These are phyloP conservation scores for Phania funesta DNA, from an alignment of 2,888 invertebrate species.

Conservation along the genomic window DNA sequence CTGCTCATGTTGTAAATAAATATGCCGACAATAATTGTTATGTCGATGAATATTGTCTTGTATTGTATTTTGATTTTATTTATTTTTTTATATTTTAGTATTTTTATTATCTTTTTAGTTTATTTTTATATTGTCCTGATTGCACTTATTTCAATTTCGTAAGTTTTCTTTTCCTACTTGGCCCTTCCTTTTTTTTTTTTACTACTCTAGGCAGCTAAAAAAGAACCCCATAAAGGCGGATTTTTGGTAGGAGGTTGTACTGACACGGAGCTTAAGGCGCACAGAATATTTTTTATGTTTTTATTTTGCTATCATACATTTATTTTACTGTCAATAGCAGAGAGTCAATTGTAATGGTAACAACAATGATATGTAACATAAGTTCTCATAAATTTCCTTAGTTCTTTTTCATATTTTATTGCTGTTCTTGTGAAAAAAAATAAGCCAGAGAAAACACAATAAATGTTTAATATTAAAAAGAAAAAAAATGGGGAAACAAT, in stretches of 20 bases:
- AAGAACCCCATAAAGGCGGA: background rate
- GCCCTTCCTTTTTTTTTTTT: background rate
- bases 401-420: slow-evolving; percentile 7
- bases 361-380: slow-evolving; percentile 54
- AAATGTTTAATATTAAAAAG: slow-evolving; percentile 30
- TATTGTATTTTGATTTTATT: slow-evolving; percentile 28
- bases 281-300: background rate
- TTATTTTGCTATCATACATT: slow-evolving; percentile 20
- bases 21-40: slow-evolving; percentile 41
- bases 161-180: slow-evolving; percentile 5
- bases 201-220: background rate
- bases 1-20: slow-evolving; percentile 5
- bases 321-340: slow-evolving; percentile 58
- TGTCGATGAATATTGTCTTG: slow-evolving; percentile 41
- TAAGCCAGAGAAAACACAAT: slow-evolving; percentile 41
- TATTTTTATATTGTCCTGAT: slow-evolving; percentile 50
- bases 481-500: background rate
- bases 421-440: slow-evolving; percentile 35
- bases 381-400: slow-evolving; percentile 33
- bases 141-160: slow-evolving; percentile 61
- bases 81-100: slow-evolving; percentile 34
- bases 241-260: background rate
- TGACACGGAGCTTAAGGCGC: background rate
- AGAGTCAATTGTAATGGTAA: slow-evolving; percentile 43
- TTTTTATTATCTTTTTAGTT: slow-evolving; percentile 42